These are phyloP conservation scores for Lissocephala sabroskyi DNA, from an alignment of 2,888 invertebrate species.

Conservation along the genomic window DNA sequence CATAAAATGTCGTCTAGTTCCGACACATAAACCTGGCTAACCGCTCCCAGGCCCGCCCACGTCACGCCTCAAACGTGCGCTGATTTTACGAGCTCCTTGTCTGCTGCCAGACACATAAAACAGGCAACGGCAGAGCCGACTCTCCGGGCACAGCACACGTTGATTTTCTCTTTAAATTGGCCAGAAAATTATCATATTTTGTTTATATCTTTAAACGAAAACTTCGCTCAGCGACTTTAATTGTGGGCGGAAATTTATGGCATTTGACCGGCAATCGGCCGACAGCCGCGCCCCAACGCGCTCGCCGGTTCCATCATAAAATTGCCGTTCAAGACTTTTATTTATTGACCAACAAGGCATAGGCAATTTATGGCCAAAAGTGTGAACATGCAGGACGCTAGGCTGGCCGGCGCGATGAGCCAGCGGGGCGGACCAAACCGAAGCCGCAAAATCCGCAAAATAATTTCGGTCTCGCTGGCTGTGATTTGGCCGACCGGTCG, in stretches of 20 bases:
- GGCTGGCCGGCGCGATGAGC: background rate
- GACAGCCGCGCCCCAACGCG: background rate
- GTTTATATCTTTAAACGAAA: conserved; percentile 26
- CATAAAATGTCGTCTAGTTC: conserved; percentile 53
- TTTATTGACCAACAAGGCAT: conserved; percentile 58
- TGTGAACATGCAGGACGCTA: conserved; percentile 27
- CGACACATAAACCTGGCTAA: conserved; percentile 45
- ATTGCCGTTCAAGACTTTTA: conserved; percentile 39
- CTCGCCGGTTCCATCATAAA: conserved; percentile 15
- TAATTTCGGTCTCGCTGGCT: conserved; percentile 50
- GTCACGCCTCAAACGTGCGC: background rate
- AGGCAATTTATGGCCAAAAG: conserved; percentile 41
- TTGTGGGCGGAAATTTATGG: conserved; percentile 47
- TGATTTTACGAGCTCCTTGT: conserved; percentile 15
- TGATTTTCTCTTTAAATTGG: conserved; percentile 1
- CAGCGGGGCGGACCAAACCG: background rate
- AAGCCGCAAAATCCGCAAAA: conserved; percentile 55
- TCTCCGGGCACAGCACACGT: conserved; percentile 22
- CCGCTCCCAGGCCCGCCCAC: background rate
- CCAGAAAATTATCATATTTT: conserved; percentile 25
- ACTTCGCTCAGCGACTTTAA: conserved; percentile 36
- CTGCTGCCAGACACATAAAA: conserved; percentile 50
- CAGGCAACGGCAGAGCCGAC: conserved; percentile 23
- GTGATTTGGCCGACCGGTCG: conserved; percentile 45
- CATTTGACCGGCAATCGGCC: conserved; percentile 52